These are phyloP conservation scores for Nicator chloris DNA, from an alignment of 2,113 vertebrate species.

Conservation along the genomic window DNA sequence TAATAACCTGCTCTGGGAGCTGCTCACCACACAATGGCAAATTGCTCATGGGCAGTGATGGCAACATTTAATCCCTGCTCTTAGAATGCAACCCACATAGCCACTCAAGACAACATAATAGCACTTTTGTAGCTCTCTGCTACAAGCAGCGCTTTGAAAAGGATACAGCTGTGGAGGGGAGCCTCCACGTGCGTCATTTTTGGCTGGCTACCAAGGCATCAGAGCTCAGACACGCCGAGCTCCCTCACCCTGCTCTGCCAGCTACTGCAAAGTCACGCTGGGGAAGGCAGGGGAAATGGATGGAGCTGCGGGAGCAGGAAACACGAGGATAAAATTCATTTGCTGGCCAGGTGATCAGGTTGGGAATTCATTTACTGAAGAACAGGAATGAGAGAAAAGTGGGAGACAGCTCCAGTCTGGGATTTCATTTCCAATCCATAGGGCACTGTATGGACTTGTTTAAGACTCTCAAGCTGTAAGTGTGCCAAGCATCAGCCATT, in stretches of 20 bases:
- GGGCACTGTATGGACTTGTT: neutral
- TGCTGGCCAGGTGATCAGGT: neutral
- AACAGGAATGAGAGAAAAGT: neutral
- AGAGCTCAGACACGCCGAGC: neutral
- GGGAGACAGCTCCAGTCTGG: neutral
- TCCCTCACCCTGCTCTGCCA: conserved; percentile 11
- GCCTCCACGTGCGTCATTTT: conserved; percentile 46
- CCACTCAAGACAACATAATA: conserved; percentile 66
- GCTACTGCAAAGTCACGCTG: neutral
- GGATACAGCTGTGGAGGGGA: conserved; percentile 60
- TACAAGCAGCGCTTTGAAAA: conserved; percentile 61
- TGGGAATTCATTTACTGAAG: neutral
- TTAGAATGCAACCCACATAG: conserved; percentile 55
- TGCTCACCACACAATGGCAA: conserved; percentile 31
- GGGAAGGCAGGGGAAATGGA: neutral
- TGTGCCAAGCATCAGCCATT: neutral
- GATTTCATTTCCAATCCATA: neutral
- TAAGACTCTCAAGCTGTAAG: neutral
- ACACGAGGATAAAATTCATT: neutral
- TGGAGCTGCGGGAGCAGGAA: neutral
- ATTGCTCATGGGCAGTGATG: conserved; percentile 61
- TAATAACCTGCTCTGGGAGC: conserved; percentile 52
- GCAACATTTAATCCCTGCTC: conserved; percentile 61
- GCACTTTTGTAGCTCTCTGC: conserved; percentile 62
- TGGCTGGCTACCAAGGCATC: conserved; percentile 41